Evolutionary conservation across 2,797 vertebrate species (phyloP).

Genomic region (Sebastes oblongus): DNA sequence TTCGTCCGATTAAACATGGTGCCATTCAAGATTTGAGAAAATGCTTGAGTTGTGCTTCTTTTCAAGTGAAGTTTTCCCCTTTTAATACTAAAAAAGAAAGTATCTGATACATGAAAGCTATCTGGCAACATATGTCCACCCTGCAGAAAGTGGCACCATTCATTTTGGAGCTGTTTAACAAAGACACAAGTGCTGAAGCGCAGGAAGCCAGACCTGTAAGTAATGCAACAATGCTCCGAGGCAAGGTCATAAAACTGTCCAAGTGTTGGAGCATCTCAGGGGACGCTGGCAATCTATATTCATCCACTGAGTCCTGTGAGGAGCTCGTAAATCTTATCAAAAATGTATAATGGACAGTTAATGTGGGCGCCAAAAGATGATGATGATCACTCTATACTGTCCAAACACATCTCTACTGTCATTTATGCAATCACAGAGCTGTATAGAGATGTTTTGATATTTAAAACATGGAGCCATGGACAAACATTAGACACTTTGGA

Average conservation of each 20-base stretch:
- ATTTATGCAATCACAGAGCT: background rate
- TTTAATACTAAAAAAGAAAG: conserved; percentile 28
- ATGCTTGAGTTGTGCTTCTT: conserved; percentile 38
- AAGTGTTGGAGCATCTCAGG: conserved; percentile 37
- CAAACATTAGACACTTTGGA: background rate
- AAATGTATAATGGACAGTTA: conserved; percentile 23
- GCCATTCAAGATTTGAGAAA: conserved; percentile 21
- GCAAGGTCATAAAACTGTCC: conserved; percentile 74
- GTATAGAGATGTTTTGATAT: background rate
- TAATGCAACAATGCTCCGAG: conserved; percentile 66
- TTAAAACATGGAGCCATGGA: background rate
- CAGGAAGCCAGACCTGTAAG: conserved; percentile 46
- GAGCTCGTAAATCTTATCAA: conserved; percentile 41
- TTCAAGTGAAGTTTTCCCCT: conserved; percentile 32
- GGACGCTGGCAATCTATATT: conserved; percentile 37
- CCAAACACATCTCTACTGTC: background rate
- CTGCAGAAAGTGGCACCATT: conserved; percentile 38
- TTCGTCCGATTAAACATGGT: conserved; percentile 47
- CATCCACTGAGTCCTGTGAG: conserved; percentile 32
- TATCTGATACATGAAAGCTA: conserved; percentile 16
- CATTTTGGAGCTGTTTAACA: conserved; percentile 50
- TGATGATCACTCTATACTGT: background rate
- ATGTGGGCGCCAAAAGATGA: conserved; percentile 9
- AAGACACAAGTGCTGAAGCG: conserved; percentile 61
- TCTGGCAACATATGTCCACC: conserved; percentile 21